A percentile compares a stretch with the other conserved stretches of the same genome.
Conservation (phyloP, 1,140 invertebrate genomes). For the Penaeus vannamei region DNA sequence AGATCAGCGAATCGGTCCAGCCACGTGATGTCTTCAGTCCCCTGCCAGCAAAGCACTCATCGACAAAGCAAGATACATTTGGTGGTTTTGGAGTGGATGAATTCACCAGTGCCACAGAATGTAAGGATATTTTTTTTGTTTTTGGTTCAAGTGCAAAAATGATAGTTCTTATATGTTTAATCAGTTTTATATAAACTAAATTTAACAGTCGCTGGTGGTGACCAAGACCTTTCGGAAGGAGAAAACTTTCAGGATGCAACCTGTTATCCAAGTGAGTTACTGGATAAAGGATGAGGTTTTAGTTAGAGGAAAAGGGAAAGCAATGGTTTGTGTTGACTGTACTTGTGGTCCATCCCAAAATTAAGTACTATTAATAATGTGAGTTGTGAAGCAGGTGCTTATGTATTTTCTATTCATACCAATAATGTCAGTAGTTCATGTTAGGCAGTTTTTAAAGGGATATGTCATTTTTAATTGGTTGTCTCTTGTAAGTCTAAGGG, state of each 20-base stretch:
- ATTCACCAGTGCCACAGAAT: not conserved
- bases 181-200: not conserved
- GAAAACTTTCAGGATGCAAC: not conserved
- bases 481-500: too few relatives aligned
- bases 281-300: not conserved
- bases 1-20: not conserved
- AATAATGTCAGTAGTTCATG: too few relatives aligned
- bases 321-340: too few relatives aligned
- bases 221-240: not conserved
- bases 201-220: slow-evolving; percentile 20
- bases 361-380: too few relatives aligned
- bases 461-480: too few relatives aligned
- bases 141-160: not conserved
- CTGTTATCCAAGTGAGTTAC: not conserved
- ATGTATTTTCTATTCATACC: too few relatives aligned
- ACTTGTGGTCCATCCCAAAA: too few relatives aligned
- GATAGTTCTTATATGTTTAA: not conserved
- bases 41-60: not conserved
- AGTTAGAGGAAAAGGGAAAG: too few relatives aligned
- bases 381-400: too few relatives aligned
- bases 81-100: not conserved
- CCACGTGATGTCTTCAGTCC: slow-evolving; percentile 6
- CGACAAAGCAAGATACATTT: not conserved
- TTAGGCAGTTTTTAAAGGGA: too few relatives aligned
- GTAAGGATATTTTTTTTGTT: not conserved